phyloP scores from a whole-genome alignment of 2,113 vertebrate genomes.

The Semicossyphus pulcher region DNA sequence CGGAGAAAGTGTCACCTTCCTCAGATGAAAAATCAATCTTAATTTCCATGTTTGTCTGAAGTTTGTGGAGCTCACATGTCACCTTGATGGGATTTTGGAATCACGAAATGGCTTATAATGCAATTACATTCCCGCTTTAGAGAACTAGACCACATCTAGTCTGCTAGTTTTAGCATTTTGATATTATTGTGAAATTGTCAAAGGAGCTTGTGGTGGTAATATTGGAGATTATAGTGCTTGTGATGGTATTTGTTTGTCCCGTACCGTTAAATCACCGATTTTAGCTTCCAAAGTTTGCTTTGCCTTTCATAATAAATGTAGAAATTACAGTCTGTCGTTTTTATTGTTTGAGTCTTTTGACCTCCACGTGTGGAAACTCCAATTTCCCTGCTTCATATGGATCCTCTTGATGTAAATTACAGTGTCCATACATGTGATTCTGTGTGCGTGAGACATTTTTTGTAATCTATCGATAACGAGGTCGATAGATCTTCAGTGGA shows the following conservation, averaged over 20 bases:
- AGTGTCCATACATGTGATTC: slow-evolving; percentile 17
- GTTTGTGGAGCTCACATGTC: not conserved
- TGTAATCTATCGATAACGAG: slow-evolving; percentile 12
- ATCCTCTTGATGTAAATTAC: not conserved
- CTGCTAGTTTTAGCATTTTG: not conserved
- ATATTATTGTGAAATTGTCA: not conserved
- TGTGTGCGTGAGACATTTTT: not conserved
- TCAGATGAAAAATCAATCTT: not conserved
- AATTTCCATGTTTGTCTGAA: not conserved
- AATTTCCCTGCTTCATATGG: not conserved
- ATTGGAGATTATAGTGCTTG: not conserved
- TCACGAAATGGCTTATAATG: not conserved
- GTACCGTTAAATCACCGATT: not conserved
- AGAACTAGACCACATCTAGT: not conserved
- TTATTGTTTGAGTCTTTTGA: not conserved
- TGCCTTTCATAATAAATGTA: not conserved
- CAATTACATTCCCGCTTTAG: not conserved
- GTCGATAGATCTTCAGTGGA: not conserved
- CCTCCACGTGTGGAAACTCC: not conserved
- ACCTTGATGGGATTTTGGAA: not conserved
- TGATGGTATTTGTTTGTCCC: not conserved
- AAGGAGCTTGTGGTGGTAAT: not conserved
- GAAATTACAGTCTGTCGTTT: not conserved
- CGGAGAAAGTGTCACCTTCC: not conserved
- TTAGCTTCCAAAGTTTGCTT: not conserved